Percentiles rank a stretch among this genome's conserved stretches.
Conservation (phyloP, 1,140 invertebrate species). For the Melanaphis sacchari region DNA sequence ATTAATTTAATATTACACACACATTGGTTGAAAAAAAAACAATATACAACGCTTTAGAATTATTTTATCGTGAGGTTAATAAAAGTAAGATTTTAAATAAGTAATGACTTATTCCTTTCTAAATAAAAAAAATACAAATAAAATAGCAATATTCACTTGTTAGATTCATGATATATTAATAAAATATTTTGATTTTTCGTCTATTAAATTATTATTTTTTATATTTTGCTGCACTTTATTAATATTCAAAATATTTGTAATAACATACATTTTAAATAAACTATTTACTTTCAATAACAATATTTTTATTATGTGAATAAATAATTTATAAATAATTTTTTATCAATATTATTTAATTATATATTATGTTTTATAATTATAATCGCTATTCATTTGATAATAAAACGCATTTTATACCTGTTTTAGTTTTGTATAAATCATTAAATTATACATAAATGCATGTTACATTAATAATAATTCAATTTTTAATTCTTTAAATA, state of each 20-base stretch:
- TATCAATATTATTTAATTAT: too few species aligned
- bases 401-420: neutral
- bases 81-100: neutral
- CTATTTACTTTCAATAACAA: too few species aligned
- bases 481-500: neutral
- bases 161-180: neutral
- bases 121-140: neutral
- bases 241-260: neutral
- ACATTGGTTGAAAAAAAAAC: neutral
- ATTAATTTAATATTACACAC: slow-evolving; percentile 5
- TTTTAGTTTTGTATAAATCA: neutral
- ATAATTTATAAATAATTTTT: too few species aligned
- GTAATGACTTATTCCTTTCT: neutral
- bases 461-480: neutral
- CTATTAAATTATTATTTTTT: neutral
- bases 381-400: too few species aligned
- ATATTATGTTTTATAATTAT: too few species aligned
- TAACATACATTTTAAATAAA: neutral
- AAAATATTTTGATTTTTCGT: neutral
- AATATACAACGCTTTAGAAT: neutral
- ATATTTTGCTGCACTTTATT: neutral
- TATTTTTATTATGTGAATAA: too few species aligned
- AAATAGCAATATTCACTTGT: neutral
- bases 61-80: neutral
- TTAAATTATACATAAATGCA: neutral